These are phyloP conservation scores for Sparus aurata DNA, from an alignment of 2,797 vertebrate species.

Conservation along the genomic window DNA sequence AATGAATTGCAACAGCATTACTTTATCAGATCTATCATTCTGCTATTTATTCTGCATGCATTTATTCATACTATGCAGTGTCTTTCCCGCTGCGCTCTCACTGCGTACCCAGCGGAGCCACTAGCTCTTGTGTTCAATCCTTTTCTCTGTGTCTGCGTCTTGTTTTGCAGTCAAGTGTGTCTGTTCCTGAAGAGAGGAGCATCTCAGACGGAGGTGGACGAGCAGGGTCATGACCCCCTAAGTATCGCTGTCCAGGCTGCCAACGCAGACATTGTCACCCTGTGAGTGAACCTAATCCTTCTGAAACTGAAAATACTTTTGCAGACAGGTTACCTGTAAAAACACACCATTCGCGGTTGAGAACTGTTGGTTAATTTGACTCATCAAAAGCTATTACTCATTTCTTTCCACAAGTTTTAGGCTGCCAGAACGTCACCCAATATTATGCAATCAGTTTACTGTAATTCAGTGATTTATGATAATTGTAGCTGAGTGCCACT, in stretches of 20 bases:
- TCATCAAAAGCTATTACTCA: neutral
- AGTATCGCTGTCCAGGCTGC: slow-evolving; percentile 95
- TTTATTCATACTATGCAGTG: neutral
- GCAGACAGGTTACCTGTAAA: neutral
- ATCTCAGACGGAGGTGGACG: slow-evolving; percentile 92
- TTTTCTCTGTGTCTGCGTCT: slow-evolving; percentile 2
- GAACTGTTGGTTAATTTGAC: neutral
- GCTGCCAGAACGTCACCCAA: neutral
- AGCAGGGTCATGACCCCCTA: slow-evolving; percentile 93
- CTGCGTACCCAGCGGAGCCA: no score
- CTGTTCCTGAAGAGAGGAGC: slow-evolving; percentile 97
- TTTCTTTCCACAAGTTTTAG: neutral
- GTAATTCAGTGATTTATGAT: neutral
- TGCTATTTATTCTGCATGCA: neutral
- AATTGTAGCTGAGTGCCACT: neutral
- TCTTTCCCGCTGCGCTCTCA: neutral
- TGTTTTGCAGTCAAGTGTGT: slow-evolving; percentile 92
- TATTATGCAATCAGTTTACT: neutral
- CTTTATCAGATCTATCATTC: neutral
- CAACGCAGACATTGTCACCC: slow-evolving; percentile 97
- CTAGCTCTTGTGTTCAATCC: neutral
- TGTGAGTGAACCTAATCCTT: slow-evolving; percentile 85
- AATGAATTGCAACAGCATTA: neutral
- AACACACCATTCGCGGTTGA: neutral
- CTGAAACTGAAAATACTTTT: neutral